Base-by-base conservation (phyloP, 2,888 invertebrate genomes). In the Thalpophila matura region DNA sequence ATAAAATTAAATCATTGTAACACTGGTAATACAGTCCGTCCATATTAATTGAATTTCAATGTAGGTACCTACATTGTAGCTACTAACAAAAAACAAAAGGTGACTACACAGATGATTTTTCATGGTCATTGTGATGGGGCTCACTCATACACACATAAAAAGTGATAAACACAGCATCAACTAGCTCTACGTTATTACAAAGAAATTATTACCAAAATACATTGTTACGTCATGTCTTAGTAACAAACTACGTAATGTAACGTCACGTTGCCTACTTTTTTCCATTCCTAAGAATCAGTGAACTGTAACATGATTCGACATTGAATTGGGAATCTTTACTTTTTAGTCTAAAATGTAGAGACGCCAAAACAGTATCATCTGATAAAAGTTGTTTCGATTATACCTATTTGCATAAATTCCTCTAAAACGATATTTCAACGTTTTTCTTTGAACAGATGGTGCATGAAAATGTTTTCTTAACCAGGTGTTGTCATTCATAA, bases 111-210 rank as follows among this genome's bases (percentile, higher is more conserved):
- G 47, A 69, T 70, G 57, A 77, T 54, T 70, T 78, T 67, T 76
- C 77, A 78, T 56, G 78, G 78, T 74, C 76, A 74, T 42, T 54
- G 46, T 46, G n/a, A n/a, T n/a, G 24, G 18, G 33, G 42, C 60
- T 54, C 63, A 62, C 58, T 49, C 54, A 56, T n/a, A n/a, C 56
- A 57, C 57, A 43, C 18, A 24, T 18, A 16, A 49, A 54, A 58
- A 31, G 33, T 38, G 35, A 59, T 62, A 56, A 59, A 77, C 42
- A 55, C 31, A 26, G 47, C 55, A 46, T 57, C 55, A 58, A 47
- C 38, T 43, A 33, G n/a, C n/a, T n/a, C n/a, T 12, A 47, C 42
- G 35, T 55, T 40, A 61, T 61, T 64, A 51, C 40, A 47, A 47
- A 59, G 40, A 67, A 58, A 58, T 56, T 22, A 58, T 55, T 61